Percentiles rank a stretch among this genome's conserved stretches.
Evolutionary conservation across 1,140 invertebrate species (phyloP).

Genomic region (Drosophila biarmipes): DNA sequence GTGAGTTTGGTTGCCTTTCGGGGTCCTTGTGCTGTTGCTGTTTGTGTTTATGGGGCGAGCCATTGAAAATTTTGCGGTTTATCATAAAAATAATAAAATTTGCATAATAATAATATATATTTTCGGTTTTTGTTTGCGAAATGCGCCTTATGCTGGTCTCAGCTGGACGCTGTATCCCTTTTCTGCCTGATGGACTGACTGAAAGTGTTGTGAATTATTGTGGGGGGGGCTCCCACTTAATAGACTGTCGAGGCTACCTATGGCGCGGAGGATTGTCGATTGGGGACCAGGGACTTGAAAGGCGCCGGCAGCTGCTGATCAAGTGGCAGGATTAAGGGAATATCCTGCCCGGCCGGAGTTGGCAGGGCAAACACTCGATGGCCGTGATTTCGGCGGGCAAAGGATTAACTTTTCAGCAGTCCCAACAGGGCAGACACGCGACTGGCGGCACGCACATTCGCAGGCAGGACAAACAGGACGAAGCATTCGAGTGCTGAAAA

Average conservation of each 20-base stretch:
- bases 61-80: slow-evolving; percentile 76
- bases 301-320: slow-evolving; percentile 65
- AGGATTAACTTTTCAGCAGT: slow-evolving; percentile 77
- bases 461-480: slow-evolving; percentile 59
- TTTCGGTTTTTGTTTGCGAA: slow-evolving; percentile 60
- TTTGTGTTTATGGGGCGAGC: slow-evolving; percentile 56
- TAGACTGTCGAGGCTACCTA: slow-evolving; percentile 59
- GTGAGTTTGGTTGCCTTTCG: slow-evolving; percentile 18
- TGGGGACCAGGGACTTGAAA: slow-evolving; percentile 65
- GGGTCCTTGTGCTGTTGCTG: slow-evolving; percentile 43
- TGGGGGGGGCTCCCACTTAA: slow-evolving; percentile 38
- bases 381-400: slow-evolving; percentile 64
- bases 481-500: slow-evolving; percentile 23
- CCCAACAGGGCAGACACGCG: slow-evolving; percentile 64
- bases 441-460: slow-evolving; percentile 66
- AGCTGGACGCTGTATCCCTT: slow-evolving; percentile 62
- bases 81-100: slow-evolving; percentile 83
- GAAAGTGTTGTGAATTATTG: slow-evolving; percentile 80
- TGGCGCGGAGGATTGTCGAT: slow-evolving; percentile 50
- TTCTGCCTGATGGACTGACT: slow-evolving; percentile 64
- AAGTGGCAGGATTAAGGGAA: slow-evolving; percentile 73
- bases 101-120: slow-evolving; percentile 76
- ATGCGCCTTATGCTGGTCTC: slow-evolving; percentile 51
- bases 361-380: slow-evolving; percentile 62
- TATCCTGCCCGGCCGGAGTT: slow-evolving; percentile 36